phyloP scores from a whole-genome alignment of 2,797 vertebrate genomes.

The Spinus pinus region DNA sequence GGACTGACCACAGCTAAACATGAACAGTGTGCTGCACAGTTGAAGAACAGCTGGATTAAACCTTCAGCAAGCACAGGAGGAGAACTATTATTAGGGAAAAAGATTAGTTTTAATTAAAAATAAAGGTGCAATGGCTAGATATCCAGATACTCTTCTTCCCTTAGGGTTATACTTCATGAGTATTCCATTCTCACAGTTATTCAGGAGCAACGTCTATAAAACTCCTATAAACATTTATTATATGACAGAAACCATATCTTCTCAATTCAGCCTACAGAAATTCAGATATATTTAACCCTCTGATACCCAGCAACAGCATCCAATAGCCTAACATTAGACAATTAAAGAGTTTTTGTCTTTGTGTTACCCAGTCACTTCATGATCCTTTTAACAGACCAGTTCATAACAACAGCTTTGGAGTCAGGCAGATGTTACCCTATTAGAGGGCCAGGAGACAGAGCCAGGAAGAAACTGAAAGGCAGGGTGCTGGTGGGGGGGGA shows the following conservation, averaged over 20 bases:
- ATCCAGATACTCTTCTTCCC: not conserved
- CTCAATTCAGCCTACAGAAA: not conserved
- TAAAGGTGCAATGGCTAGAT: not conserved
- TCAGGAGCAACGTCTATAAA: not conserved
- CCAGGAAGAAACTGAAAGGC: not conserved
- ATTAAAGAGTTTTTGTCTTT: not conserved
- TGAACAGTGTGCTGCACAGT: not conserved
- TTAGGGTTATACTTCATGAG: not conserved
- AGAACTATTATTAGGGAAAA: not conserved
- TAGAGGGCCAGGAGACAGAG: accelerated
- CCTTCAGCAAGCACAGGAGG: not conserved
- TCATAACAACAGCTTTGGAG: not conserved
- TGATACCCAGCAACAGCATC: not conserved
- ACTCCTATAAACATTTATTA: not conserved
- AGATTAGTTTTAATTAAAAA: not conserved
- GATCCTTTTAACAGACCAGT: not conserved
- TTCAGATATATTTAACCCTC: not conserved
- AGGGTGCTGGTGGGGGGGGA: not conserved
- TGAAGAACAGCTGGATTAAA: not conserved
- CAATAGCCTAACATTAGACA: not conserved
- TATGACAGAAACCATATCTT: not conserved
- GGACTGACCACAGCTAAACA: not conserved
- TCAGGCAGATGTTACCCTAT: not conserved
- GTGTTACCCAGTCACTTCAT: not conserved
- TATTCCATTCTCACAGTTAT: not conserved